phyloP scores from a whole-genome alignment of 2,113 vertebrate species.

The Pluvianellus socialis region DNA sequence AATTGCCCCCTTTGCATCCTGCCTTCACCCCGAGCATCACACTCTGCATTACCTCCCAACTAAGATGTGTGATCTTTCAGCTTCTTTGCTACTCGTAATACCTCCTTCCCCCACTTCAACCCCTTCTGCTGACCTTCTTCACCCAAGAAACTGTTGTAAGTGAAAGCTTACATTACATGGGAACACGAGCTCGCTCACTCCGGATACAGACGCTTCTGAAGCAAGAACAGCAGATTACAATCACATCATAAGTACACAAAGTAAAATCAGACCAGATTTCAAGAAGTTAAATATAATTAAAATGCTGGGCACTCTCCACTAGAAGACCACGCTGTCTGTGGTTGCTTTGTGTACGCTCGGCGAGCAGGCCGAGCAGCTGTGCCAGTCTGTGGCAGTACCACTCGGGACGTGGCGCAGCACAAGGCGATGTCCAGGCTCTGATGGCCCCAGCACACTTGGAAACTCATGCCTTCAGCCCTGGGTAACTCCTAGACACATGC shows the following conservation, averaged over 20 bases:
- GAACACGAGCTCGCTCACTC: neutral
- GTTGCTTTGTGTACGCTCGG: neutral
- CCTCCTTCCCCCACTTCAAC: neutral
- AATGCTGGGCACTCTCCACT: neutral
- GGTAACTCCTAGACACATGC: neutral
- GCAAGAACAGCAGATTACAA: neutral
- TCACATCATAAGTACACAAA: neutral
- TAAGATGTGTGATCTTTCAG: neutral
- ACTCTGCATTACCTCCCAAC: neutral
- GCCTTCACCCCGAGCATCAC: neutral
- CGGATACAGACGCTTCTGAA: neutral
- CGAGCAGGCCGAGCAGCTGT: neutral
- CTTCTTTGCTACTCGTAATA: neutral
- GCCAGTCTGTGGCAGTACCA: neutral
- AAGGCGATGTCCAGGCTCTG: neutral
- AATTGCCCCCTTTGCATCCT: neutral
- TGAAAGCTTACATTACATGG: neutral
- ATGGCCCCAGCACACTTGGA: neutral
- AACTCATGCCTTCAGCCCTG: fast-evolving
- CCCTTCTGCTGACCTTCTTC: neutral
- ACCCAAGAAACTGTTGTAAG: neutral
- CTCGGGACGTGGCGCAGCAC: neutral
- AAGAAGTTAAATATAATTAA: neutral
- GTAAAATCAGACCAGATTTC: neutral
- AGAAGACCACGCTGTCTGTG: fast-evolving